phyloP scores from a whole-genome alignment of 2,113 vertebrate genomes.

The Pithys albifrons region DNA sequence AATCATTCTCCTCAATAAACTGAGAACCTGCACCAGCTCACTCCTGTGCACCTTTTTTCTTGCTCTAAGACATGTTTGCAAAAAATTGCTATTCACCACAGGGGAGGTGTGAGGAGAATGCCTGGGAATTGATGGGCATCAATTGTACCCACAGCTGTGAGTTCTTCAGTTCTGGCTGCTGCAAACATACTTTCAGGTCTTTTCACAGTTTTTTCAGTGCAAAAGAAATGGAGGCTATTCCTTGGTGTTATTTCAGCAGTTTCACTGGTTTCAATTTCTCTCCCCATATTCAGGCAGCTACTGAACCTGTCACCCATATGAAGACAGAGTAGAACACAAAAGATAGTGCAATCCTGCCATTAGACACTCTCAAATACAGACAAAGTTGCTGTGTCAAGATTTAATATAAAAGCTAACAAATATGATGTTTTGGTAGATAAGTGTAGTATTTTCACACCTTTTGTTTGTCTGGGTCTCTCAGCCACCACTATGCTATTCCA shows the following conservation, averaged over 20 bases:
- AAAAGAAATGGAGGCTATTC: conserved; percentile 9
- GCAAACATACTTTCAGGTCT: conserved; percentile 37
- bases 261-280: background rate
- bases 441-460: background rate
- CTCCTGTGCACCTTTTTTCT: background rate
- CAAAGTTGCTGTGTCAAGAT: background rate
- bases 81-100: conserved; percentile 36
- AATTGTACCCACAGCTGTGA: conserved; percentile 62
- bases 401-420: background rate
- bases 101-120: conserved; percentile 3
- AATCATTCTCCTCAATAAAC: background rate
- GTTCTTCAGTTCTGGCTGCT: conserved; percentile 58
- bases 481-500: background rate
- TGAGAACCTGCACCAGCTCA: conserved; percentile 11
- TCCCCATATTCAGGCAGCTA: background rate
- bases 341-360: background rate
- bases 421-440: background rate
- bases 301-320: background rate
- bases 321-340: background rate
- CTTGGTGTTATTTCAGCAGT: conserved; percentile 13
- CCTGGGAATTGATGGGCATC: conserved; percentile 25
- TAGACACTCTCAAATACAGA: background rate
- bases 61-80: background rate
- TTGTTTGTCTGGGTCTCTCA: background rate
- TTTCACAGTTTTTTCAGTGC: conserved; percentile 46